Base-by-base conservation (phyloP, 2,113 vertebrate genomes). In the Lates calcarifer region DNA sequence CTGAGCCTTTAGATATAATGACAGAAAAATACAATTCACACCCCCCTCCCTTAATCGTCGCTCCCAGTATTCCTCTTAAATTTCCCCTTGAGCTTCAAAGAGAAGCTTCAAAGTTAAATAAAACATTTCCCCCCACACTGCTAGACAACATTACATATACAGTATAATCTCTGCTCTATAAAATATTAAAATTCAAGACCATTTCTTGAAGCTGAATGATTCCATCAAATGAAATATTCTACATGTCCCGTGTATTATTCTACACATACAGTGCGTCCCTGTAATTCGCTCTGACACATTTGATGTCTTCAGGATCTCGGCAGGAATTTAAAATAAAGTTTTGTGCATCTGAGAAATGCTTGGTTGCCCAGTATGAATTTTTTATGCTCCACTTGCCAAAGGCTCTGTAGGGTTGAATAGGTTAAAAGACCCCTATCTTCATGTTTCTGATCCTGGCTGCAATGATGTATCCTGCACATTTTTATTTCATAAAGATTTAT, bases 401-500 rank as follows among this genome's bases (percentile, higher is more conserved):
- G 79, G 89, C 83, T 74, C 75, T 1, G 43, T 13, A 24, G 76
- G 63, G 67, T 43, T 53, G 56, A 80, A 58, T n/a, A 87, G 82
- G 86, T 81, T 80, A 78, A 87, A 82, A 72, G 70, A 75, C 65
- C 66, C 73, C 35, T 10, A 45, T 81, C 74, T 66, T 62, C 13
- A 15, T 66, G 70, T 64, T 64, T 84, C 75, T 85, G 74, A 89
- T 88, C 71, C 31, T 10, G 1, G 26, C 62, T 58, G 67, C 56
- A 3, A 20, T 55, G 41, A 77, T 39, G 56, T 62, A 37, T 66
- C 73, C 66, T 26, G 67, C 53, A 39, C 57, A 49, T 66, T 73
- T 77, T 4, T 68, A 85, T 81, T 82, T 79, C 66, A 76, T 83
- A 71, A 83, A 80, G 82, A 85, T 74, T 85, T 64, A 74, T 77